These are phyloP conservation scores for Poecilia latipinna DNA, from an alignment of 2,113 vertebrate species.

Conservation along the genomic window DNA sequence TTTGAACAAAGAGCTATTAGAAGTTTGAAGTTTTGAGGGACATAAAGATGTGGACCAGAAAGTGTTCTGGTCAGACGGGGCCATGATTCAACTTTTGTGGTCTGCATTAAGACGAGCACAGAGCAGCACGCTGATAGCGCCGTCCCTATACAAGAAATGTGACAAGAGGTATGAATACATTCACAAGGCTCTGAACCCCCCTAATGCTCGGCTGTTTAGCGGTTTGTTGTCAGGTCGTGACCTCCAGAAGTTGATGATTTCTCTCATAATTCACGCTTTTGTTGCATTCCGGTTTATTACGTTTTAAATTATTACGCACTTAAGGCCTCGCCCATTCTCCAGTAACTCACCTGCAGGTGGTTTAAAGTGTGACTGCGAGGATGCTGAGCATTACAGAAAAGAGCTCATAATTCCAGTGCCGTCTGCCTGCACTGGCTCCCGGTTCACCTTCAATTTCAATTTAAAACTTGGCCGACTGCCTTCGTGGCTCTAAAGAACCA, in stretches of 20 bases:
- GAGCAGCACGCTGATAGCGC: not conserved
- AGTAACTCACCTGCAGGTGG: not conserved
- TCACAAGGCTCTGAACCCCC: not conserved
- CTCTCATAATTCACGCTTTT: not conserved
- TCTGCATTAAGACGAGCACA: no score
- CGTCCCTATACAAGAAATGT: not conserved
- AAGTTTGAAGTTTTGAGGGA: no score
- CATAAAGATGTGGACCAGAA: no score
- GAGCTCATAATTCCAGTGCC: not conserved
- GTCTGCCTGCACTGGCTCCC: not conserved
- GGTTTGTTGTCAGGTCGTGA: not conserved
- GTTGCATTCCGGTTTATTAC: not conserved
- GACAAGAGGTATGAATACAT: not conserved
- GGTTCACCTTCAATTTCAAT: conserved; percentile 9
- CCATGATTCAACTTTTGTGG: no score
- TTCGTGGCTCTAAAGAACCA: not conserved
- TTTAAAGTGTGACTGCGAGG: not conserved
- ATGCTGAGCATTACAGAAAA: conserved; percentile 3
- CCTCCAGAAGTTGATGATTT: not conserved
- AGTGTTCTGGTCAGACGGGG: no score
- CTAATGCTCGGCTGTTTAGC: not conserved
- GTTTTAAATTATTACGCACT: not conserved
- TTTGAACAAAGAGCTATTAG: no score
- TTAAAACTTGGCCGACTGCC: conserved; percentile 4
- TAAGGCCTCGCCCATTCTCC: not conserved